Conservation (phyloP, 2,113 vertebrate species). For the Festucalex cinctus region DNA sequence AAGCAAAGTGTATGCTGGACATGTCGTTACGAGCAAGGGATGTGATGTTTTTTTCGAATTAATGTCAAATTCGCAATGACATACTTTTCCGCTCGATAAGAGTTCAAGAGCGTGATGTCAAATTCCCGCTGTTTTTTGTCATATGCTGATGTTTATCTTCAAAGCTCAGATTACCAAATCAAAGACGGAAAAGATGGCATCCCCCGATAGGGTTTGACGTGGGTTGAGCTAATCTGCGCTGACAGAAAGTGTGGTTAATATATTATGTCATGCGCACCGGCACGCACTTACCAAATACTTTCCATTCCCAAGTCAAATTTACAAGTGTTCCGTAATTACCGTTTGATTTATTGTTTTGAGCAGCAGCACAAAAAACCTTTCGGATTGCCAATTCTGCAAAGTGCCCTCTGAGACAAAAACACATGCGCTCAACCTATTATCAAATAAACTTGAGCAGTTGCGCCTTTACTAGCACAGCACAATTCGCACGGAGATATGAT, state of each 20-base stretch:
- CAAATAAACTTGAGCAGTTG: conserved; percentile 28
- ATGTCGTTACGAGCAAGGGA: conserved; percentile 58
- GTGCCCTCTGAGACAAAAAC: conserved; percentile 1
- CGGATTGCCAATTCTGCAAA: conserved; percentile 9
- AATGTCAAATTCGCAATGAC: conserved; percentile 43
- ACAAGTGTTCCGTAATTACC: conserved; percentile 16
- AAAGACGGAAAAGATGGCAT: conserved; percentile 61
- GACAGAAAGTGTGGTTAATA: conserved; percentile 52
- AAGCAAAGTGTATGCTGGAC: background rate
- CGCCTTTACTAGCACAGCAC: conserved; percentile 3
- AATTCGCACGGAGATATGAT: conserved; percentile 21
- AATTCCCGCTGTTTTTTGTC: conserved; percentile 39
- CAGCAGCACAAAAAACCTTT: conserved; percentile 8
- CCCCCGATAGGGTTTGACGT: conserved; percentile 40
- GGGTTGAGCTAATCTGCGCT: conserved; percentile 45
- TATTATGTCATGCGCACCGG: conserved; percentile 38
- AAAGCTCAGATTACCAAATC: conserved; percentile 61
- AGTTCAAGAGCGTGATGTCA: conserved; percentile 52
- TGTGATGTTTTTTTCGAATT: conserved; percentile 46
- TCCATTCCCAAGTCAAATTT: conserved; percentile 34
- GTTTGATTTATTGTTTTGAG: conserved; percentile 30
- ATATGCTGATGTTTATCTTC: conserved; percentile 58
- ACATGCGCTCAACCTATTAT: conserved; percentile 13
- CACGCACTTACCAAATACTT: conserved; percentile 24
- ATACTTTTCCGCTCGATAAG: conserved; percentile 39